Conservation (phyloP, 2,797 vertebrate species). For the Rhynchotus rufescens region DNA sequence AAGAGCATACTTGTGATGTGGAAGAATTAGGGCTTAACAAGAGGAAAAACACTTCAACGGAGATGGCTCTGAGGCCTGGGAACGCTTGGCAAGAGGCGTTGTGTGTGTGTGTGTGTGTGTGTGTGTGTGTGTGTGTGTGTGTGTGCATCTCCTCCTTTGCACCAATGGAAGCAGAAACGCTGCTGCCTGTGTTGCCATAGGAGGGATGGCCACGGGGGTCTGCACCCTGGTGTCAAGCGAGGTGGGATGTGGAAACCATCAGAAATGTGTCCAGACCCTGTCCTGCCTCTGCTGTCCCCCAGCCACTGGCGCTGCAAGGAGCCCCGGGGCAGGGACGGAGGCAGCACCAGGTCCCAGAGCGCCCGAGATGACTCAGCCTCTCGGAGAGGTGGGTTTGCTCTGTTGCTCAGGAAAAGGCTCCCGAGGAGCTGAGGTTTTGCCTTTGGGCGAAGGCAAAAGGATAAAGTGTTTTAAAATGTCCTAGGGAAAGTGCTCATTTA, state of each 20-base stretch:
- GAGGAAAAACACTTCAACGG: neutral
- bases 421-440: neutral
- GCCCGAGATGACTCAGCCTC: neutral
- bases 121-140: too few relatives aligned
- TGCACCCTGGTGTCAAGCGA: neutral
- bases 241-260: neutral
- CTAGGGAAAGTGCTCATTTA: neutral
- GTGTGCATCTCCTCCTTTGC: neutral
- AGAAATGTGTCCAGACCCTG: neutral
- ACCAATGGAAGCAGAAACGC: neutral
- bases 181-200: accelerated
- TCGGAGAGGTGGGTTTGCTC: neutral
- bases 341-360: accelerated
- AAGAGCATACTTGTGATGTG: neutral
- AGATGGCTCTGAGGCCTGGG: accelerated
- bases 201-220: neutral
- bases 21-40: neutral
- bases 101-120: neutral
- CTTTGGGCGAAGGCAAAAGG: neutral
- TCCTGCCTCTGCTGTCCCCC: neutral
- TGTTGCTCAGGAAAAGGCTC: accelerated
- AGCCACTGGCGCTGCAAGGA: neutral
- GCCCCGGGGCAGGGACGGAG: neutral
- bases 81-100: neutral
- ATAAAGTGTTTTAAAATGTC: neutral